Base-by-base conservation (phyloP, 2,888 invertebrate genomes). In the Amblyjoppa fuscipennis region DNA sequence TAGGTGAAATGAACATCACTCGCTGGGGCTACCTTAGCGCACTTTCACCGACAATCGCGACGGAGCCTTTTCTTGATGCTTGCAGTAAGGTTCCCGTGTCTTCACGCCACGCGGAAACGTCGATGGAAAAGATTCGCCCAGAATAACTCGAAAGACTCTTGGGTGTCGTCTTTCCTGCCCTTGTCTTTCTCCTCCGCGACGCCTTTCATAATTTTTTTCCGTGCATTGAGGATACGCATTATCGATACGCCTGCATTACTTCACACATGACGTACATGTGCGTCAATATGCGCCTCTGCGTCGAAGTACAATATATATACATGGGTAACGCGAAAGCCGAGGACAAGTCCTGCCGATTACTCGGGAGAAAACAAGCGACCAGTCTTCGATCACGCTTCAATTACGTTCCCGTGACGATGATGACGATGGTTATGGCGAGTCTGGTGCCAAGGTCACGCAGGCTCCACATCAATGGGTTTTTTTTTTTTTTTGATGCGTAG, bases 371-470 rank as follows among this genome's bases (percentile, higher is more conserved):
- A 75, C 66, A 70, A 71, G 49, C 66, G 56, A 77, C 78, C 78
- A 73, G 85, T 76, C 76, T 76, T 83, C 83, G 83, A 85, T 85
- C 85, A 53, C 71, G 76, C 79, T 76, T 68, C 79, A 83, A 83
- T 85, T 85, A 85, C 79, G 76, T 68, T 51, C 59, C 56, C 81
- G 75, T 76, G 85, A 80, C 71, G 85, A 80, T 73, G 76, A 85
- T 76, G 70, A 66, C 25, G 20, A 76, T 38, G 49, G 53, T 66
- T 64, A 76, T 20, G 49, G 68, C 66, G 49, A 64, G 56, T 68
- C 80, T 68, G 83, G 83, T 85, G 83, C 79, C 83, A 85, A 85
- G 85, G 85, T 83, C 85, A 83, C 83, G 83, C 79, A 71, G 56
- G 6, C 68, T 51, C 70, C 7, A 73, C 75, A 82, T 61, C 59